Conservation (phyloP, 2,797 vertebrate species). For the Stomatorhinus walkeri region DNA sequence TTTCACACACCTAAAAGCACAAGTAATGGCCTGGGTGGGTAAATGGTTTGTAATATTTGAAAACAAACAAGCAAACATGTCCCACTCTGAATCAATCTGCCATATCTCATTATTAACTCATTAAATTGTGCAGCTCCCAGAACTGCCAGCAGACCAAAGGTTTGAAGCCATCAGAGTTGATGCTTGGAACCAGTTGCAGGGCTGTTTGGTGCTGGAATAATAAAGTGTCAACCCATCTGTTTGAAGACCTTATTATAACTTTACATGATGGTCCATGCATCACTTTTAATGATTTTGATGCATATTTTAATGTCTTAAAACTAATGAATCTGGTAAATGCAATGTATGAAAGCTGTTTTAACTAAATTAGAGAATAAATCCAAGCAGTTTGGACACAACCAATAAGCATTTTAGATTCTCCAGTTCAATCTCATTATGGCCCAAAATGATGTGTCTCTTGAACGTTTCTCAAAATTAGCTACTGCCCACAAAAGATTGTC, state of each 20-base stretch:
- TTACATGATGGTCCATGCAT: background rate
- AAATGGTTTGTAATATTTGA: slow-evolving; percentile 12
- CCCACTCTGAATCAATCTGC: background rate
- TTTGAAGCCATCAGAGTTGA: background rate
- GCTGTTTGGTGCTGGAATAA: background rate
- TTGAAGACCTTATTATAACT: background rate
- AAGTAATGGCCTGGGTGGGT: slow-evolving; percentile 5
- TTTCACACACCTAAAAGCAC: slow-evolving; percentile 7
- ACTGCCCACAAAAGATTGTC: background rate
- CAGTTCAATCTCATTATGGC: background rate
- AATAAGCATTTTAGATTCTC: background rate
- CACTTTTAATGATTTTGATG: background rate
- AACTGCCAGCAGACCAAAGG: slow-evolving; percentile 10
- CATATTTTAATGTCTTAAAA: background rate
- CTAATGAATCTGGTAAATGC: background rate
- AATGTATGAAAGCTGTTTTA: background rate
- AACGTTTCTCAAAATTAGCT: background rate
- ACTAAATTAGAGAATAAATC: background rate
- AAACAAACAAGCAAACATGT: background rate
- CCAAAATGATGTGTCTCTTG: background rate
- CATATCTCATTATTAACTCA: slow-evolving; percentile 6
- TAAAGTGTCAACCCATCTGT: background rate
- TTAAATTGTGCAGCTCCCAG: slow-evolving; percentile 6
- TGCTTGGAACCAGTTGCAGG: background rate
- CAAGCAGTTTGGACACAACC: background rate